phyloP scores from a whole-genome alignment of 2,888 invertebrate genomes.

The Papilio demoleus region DNA sequence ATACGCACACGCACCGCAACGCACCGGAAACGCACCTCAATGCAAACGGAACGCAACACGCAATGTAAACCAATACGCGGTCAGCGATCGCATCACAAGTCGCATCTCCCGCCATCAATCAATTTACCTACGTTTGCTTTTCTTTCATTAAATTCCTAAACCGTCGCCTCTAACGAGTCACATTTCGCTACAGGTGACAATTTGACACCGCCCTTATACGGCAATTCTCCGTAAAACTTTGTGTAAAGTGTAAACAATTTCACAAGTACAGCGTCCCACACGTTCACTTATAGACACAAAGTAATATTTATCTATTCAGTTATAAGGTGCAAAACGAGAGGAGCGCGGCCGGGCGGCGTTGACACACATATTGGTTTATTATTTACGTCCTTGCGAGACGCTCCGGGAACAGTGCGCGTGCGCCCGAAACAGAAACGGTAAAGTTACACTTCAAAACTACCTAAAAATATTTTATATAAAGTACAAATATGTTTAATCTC shows the following conservation, averaged over 20 bases:
- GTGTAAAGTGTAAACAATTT: conserved; percentile 47
- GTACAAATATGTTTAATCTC: neutral
- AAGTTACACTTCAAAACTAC: neutral
- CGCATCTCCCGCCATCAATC: neutral
- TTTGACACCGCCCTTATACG: conserved; percentile 64
- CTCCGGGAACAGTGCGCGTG: conserved; percentile 24
- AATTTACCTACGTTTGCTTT: conserved; percentile 40
- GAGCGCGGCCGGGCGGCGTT: neutral
- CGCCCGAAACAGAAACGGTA: conserved; percentile 15
- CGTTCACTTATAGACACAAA: conserved; percentile 18
- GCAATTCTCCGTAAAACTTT: conserved; percentile 52
- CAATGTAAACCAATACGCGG: conserved; percentile 40
- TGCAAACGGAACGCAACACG: conserved; percentile 38
- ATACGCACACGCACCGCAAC: conserved; percentile 35
- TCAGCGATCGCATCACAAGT: conserved; percentile 34
- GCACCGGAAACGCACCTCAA: conserved; percentile 37
- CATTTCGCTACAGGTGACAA: conserved; percentile 47
- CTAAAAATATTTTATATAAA: neutral
- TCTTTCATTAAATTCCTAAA: conserved; percentile 24
- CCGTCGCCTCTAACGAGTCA: conserved; percentile 17
- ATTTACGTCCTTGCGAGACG: conserved; percentile 30
- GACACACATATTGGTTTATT: conserved; percentile 34
- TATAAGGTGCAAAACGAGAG: conserved; percentile 24
- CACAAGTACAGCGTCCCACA: conserved; percentile 37
- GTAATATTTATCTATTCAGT: conserved; percentile 29